A percentile compares a stretch with the other conserved stretches of the same genome.
phyloP scores from a whole-genome alignment of 2,113 vertebrate genomes.

The Peromyscus leucopus region DNA sequence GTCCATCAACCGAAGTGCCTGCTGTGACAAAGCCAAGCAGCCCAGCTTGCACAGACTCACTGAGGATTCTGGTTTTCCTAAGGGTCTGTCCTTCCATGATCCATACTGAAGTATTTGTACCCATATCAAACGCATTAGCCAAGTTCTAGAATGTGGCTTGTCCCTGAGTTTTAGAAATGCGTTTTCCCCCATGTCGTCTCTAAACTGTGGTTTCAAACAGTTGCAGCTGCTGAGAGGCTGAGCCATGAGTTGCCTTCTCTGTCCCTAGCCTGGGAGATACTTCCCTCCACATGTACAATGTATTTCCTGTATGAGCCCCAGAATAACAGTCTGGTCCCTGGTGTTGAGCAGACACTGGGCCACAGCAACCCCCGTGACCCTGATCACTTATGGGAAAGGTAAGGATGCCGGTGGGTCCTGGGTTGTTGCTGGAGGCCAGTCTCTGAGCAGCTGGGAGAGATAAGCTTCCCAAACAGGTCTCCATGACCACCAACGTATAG shows the following conservation, averaged over 20 bases:
- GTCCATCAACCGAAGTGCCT: background rate
- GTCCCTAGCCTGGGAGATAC: too few species aligned
- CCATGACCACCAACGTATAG: background rate
- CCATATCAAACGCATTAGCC: background rate
- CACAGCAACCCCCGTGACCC: background rate
- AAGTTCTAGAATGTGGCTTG: background rate
- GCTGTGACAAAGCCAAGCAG: background rate
- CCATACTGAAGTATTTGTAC: background rate
- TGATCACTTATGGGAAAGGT: background rate
- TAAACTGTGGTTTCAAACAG: background rate
- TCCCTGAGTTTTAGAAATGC: background rate
- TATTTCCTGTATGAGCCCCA: background rate
- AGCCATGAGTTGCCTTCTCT: background rate
- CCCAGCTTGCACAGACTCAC: background rate
- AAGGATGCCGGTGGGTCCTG: background rate
- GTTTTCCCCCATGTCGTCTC: too few species aligned
- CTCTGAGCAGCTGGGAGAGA: background rate
- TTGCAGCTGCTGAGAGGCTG: background rate
- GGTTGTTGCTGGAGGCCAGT: background rate
- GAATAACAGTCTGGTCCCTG: background rate
- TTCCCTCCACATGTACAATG: background rate
- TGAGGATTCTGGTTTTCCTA: background rate
- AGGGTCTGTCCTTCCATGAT: background rate
- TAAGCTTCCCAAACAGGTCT: background rate
- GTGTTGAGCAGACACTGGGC: background rate